These are phyloP conservation scores for Caenorhabditis angaria DNA, from an alignment of 2,888 invertebrate species.

Conservation along the genomic window DNA sequence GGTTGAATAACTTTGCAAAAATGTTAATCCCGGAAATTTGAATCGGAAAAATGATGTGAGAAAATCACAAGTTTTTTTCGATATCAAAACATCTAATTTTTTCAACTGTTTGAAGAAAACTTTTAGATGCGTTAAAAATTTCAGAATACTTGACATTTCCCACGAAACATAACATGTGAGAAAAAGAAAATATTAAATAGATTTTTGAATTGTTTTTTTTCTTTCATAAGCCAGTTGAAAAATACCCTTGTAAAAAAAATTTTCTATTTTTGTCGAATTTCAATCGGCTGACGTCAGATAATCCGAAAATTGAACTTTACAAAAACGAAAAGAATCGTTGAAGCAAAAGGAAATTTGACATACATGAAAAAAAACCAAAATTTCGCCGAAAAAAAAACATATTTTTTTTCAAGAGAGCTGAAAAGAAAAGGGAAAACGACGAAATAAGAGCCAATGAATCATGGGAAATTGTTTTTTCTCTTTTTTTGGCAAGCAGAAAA, in stretches of 20 bases:
- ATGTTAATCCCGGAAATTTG: neutral
- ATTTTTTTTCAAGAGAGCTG: neutral
- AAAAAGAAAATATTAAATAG: too few species aligned
- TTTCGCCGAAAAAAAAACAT: constrained; percentile 3
- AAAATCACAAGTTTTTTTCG: too few species aligned
- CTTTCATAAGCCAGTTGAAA: too few species aligned
- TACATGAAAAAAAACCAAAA: constrained; percentile 11
- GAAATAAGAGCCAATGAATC: constrained; percentile 46
- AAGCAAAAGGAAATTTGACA: neutral
- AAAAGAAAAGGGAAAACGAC: constrained; percentile 10
- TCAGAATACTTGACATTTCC: too few species aligned
- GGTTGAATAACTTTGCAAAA: neutral
- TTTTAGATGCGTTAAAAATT: neutral
- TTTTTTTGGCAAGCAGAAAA: neutral
- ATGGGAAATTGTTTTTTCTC: constrained; percentile 17
- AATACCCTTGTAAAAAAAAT: too few species aligned
- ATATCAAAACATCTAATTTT: too few species aligned
- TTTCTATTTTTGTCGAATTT: too few species aligned
- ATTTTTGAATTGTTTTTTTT: too few species aligned
- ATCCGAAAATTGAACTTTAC: neutral
- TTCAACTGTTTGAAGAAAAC: neutral
- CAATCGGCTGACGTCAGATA: neutral
- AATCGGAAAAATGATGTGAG: neutral
- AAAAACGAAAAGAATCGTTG: neutral
- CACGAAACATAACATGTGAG: too few species aligned